Base-by-base conservation (phyloP, 1,140 invertebrate species). In the Caenorhabditis briggsae region DNA sequence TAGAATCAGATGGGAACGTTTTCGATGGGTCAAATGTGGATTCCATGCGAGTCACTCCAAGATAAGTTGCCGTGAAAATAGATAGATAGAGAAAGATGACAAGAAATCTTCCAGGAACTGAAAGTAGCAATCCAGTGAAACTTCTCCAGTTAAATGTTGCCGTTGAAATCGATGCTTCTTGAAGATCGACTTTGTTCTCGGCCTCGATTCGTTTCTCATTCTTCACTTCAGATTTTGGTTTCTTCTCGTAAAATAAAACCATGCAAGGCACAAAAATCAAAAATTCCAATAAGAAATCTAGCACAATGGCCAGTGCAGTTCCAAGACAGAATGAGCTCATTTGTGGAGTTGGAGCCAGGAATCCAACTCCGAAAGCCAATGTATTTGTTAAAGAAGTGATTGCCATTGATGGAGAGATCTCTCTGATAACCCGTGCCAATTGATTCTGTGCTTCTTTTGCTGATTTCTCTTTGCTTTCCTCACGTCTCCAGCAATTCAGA, bases 281-380 rank as follows among this genome's bases (percentile, higher is more conserved):
- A 82, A 91, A 91, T 84, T 92, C 90, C 48, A 90, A 85, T 9
- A 91, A 18, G 61, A 91, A 91, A 85, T 91, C 91, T 16, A 91
- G 41, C 6, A 89, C 41, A n/a, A 91, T 88, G 14, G 90, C 90
- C 43, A 91, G 82, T 14, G 91, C 82, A 18, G 91, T 91, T 78
- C 89, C 87, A 16, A 92, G 82, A 85, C 90, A 91, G 70, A 91
- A 91, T 41, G 41, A 59, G 33, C 78, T 86, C 86, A 91, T 85
- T 65, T 89, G 82, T 50, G 85, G 82, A 46, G 91, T 84, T 18
- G 90, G 91, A 8, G 90, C 89, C 25, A 92, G 82, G n/a, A 90
- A 82, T n/a, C 90, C 90, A 59, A 91, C 82, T 46, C 83, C 78
- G 82, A 91, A 91, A 8, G 90, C 90, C 46, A 92, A 23, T 23